Conservation (phyloP, 2,113 vertebrate genomes). For the Corydoras sp. region DNA sequence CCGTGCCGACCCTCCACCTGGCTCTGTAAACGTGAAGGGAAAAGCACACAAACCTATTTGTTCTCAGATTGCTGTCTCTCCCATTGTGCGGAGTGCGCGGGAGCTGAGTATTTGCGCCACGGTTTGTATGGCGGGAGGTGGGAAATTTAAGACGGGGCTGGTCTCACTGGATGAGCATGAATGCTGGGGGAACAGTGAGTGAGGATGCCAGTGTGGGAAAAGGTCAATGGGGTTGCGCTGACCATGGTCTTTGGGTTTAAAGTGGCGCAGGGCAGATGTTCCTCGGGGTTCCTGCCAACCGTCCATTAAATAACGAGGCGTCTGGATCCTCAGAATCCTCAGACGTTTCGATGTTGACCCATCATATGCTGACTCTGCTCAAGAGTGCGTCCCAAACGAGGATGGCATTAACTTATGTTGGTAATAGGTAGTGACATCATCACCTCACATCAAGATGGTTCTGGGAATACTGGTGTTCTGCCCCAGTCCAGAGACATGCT, state of each 20-base stretch:
- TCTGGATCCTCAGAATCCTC: too few relatives aligned
- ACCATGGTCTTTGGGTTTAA: not conserved
- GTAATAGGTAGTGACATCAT: too few relatives aligned
- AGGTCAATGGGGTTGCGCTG: not conserved
- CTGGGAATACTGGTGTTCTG: too few relatives aligned
- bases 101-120: conserved; percentile 5
- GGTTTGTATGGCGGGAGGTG: conserved; percentile 7
- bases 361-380: too few relatives aligned
- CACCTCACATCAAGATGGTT: too few relatives aligned
- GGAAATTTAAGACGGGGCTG: not conserved
- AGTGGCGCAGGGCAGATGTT: not conserved
- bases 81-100: conserved; percentile 26
- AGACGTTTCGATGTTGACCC: too few relatives aligned
- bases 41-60: conserved; percentile 33
- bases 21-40: conserved; percentile 22
- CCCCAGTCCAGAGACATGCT: too few relatives aligned
- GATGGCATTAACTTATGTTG: too few relatives aligned
- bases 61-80: conserved; percentile 37
- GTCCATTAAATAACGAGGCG: too few relatives aligned
- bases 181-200: not conserved
- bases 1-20: conserved; percentile 10
- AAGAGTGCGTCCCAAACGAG: too few relatives aligned
- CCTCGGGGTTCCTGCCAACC: too few relatives aligned
- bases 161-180: conserved; percentile 1
- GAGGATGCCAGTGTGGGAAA: not conserved